Percentiles rank a stretch among this genome's conserved stretches.
phyloP scores from a whole-genome alignment of 2,888 invertebrate genomes.

The Sialis lutaria region DNA sequence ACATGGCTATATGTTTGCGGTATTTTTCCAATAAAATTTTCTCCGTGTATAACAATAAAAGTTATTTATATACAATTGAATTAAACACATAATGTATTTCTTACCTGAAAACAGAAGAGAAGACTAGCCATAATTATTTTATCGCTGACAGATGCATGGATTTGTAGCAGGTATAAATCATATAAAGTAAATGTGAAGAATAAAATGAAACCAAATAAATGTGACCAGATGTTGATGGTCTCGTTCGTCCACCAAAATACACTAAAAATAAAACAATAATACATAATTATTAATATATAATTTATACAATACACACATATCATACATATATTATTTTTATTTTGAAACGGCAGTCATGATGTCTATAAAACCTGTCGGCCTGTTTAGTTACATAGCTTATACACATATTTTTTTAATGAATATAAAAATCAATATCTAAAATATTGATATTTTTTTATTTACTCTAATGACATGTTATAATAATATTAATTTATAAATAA shows the following conservation, averaged over 20 bases:
- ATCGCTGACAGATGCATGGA: constrained; percentile 62
- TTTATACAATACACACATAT: background rate
- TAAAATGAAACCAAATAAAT: constrained; percentile 71
- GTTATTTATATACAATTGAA: no score
- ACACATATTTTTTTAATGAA: no score
- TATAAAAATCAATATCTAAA: no score
- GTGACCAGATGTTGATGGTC: constrained; percentile 95
- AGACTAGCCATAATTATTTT: constrained; percentile 71
- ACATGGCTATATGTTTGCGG: no score
- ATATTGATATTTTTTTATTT: no score
- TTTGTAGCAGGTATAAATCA: constrained; percentile 62
- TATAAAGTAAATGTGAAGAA: constrained; percentile 71
- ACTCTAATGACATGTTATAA: no score
- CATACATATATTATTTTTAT: constrained; percentile 1
- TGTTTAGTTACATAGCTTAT: no score
- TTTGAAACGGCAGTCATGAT: background rate
- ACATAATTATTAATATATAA: background rate
- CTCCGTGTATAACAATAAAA: no score
- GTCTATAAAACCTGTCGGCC: background rate
- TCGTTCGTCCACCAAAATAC: constrained; percentile 96
- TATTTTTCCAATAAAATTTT: no score
- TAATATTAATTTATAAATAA: no score
- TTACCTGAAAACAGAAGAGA: constrained; percentile 75
- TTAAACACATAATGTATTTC: constrained; percentile 14
- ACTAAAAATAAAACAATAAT: constrained; percentile 32